Evolutionary conservation across 1,140 invertebrate genomes (phyloP), one percentile per base, ranked within the genome.

Genomic region (Sitobion miscanthi): DNA sequence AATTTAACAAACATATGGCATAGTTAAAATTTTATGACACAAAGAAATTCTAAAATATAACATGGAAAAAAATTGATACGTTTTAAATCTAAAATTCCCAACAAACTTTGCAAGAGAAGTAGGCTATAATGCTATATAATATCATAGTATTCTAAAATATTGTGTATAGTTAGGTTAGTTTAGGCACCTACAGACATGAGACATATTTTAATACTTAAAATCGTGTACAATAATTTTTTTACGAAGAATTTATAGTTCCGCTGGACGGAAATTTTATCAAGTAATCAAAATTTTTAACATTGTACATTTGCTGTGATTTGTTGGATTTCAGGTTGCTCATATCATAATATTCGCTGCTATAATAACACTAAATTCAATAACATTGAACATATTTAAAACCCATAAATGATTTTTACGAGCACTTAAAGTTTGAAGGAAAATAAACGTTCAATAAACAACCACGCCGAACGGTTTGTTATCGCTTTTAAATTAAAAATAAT

Each of bases 281-380:
- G 8, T 30, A 62, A 9, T 62, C 4, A 62, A 62, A 25, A 30
- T 11, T 9, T 57, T 62, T 30, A 25, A 62, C 23, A 30, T 9
- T 1, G 57, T 62, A 62, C 30, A n/a, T 69, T n/a, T 30, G 14
- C 11, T n/a, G 62, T 14, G 30, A n/a, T 69, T 4, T 69, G 9
- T n/a, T 14, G 30, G n/a, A 11, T 69, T 62, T 69, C 11, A 14
- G 30, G 30, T 69, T 42, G n/a, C 14, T 14, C 14, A 4, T 77
- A 77, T 77, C 62, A 77, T 35, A n/a, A 77, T 77, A 77, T n/a
- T 77, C 62, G 5, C 30, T 5, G 6, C n/a, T 69, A 30, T 77
- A 77, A 77, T 77, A 77, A 77, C 17, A n/a, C n/a, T n/a, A 77
- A 77, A 77, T 77, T n/a, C n/a, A 77, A 77, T 77, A n/a, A 77